phyloP scores from a whole-genome alignment of 2,888 invertebrate genomes.

The Desoria tigrina region DNA sequence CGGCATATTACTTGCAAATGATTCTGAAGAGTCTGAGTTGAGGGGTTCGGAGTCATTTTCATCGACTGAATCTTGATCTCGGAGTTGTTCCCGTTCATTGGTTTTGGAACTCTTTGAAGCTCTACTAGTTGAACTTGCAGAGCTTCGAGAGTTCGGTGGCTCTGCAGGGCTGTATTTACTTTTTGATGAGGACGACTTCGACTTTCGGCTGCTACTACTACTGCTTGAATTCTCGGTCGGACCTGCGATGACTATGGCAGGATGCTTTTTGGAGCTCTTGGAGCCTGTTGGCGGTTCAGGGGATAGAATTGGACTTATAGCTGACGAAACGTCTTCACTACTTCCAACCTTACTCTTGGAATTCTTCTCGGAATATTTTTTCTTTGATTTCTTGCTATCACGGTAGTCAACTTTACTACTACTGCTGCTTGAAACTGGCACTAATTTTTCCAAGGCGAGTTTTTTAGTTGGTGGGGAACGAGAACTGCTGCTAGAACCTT shows the following conservation, averaged over 20 bases:
- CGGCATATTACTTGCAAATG: background rate
- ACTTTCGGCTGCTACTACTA: constrained; percentile 31
- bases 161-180: background rate
- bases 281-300: constrained; percentile 30
- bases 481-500: constrained; percentile 30
- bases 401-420: constrained; percentile 23
- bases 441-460: constrained; percentile 37
- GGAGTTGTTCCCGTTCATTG: constrained; percentile 28
- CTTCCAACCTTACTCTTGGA: constrained; percentile 25
- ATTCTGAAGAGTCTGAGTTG: constrained; percentile 33
- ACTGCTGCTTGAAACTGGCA: constrained; percentile 35
- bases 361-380: constrained; percentile 25
- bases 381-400: constrained; percentile 42
- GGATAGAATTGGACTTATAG: constrained; percentile 36
- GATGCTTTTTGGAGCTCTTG: constrained; percentile 28
- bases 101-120: constrained; percentile 28
- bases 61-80: constrained; percentile 22
- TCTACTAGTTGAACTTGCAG: constrained; percentile 30
- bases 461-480: constrained; percentile 37
- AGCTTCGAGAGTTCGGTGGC: constrained; percentile 1
- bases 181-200: constrained; percentile 30
- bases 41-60: constrained; percentile 21
- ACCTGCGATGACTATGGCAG: constrained; percentile 18
- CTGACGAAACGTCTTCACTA: constrained; percentile 45
- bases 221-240: constrained; percentile 22